Percentiles rank a stretch among this genome's conserved stretches.
phyloP scores from a whole-genome alignment of 2,888 invertebrate genomes.

The Sphaerophoria taeniata region DNA sequence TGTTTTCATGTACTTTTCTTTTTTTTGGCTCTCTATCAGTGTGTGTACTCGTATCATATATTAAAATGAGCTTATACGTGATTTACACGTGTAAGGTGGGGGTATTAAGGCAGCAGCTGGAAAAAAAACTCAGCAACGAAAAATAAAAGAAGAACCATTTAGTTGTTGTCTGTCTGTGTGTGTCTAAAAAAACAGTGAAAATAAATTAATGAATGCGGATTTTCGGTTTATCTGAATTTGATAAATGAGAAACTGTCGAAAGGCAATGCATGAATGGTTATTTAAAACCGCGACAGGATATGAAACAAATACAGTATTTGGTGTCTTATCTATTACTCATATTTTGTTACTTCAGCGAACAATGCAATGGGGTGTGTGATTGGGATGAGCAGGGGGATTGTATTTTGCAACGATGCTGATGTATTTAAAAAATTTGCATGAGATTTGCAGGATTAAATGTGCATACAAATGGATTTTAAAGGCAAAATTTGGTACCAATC shows the following conservation, averaged over 20 bases:
- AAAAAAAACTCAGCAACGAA: slow-evolving; percentile 25
- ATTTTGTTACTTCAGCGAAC: neutral
- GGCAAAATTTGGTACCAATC: neutral
- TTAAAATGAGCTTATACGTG: slow-evolving; percentile 72
- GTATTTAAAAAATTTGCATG: neutral
- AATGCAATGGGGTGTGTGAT: slow-evolving; percentile 20
- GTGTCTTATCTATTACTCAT: slow-evolving; percentile 34
- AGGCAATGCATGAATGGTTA: slow-evolving; percentile 59
- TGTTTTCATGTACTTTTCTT: slow-evolving; percentile 61
- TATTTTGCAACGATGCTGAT: neutral
- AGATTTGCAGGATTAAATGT: neutral
- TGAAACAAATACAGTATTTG: slow-evolving; percentile 12
- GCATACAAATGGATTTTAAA: neutral
- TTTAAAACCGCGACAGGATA: slow-evolving; percentile 28
- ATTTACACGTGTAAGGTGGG: slow-evolving; percentile 73
- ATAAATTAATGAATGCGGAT: slow-evolving; percentile 71
- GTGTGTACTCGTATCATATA: slow-evolving; percentile 69
- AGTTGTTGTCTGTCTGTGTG: neutral
- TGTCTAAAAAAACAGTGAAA: slow-evolving; percentile 50
- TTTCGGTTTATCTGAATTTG: slow-evolving; percentile 71
- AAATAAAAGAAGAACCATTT: slow-evolving; percentile 35
- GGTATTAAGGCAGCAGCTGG: slow-evolving; percentile 63
- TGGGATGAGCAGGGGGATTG: neutral
- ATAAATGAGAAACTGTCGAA: slow-evolving; percentile 68
- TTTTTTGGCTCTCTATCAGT: slow-evolving; percentile 43